Base-by-base conservation (phyloP, 2,888 invertebrate genomes). In the Scaptomyza cyrtandrae region DNA sequence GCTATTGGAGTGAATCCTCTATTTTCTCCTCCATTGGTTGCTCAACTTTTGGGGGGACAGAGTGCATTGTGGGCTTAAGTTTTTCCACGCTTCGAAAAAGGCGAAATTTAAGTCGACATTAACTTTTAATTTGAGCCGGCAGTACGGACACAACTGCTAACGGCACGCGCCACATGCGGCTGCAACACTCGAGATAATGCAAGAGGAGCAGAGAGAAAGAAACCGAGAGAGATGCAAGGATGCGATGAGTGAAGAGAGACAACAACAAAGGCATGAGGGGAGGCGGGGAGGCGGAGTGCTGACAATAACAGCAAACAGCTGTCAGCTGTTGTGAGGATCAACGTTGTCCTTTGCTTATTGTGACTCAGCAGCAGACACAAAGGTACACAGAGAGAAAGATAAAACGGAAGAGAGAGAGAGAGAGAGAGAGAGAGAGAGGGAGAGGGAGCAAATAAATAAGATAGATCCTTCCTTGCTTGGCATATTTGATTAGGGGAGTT, bases 401-500 rank as follows among this genome's bases (percentile, higher is more conserved):
- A 0, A 19, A n/a, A 19, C 41, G 16, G 41, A 19, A 19, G 49
- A 13, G 6, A 46, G 33, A 39, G 48, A 46, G 60, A 27, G 33
- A 9, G 44, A 2, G 31, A 14, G 13, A 46, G 43, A 19, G 49
- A 13, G 6, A 46, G 33, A 39, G 48, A 46, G 60, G 16, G 33
- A 9, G 44, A 2, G 31, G 16, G 13, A 46, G 43, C 58, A 44
- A 54, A 31, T 55, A 53, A 61, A 59, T 56, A 43, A 72, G 80
- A 70, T 72, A 87, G 82, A 83, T 83, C 69, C 80, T 59, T 81
- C 44, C 31, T 31, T 50, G 37, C 39, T 11, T 61, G 68, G 79
- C 63, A 72, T 64, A 75, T 72, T 79, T 80, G 86, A 88, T 86
- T 89, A 78, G 84, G 86, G 86, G 83, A 83, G 86, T 83, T 75